Evolutionary conservation across 2,797 vertebrate species (phyloP).

Genomic region (Rhadinocentrus ornatus): DNA sequence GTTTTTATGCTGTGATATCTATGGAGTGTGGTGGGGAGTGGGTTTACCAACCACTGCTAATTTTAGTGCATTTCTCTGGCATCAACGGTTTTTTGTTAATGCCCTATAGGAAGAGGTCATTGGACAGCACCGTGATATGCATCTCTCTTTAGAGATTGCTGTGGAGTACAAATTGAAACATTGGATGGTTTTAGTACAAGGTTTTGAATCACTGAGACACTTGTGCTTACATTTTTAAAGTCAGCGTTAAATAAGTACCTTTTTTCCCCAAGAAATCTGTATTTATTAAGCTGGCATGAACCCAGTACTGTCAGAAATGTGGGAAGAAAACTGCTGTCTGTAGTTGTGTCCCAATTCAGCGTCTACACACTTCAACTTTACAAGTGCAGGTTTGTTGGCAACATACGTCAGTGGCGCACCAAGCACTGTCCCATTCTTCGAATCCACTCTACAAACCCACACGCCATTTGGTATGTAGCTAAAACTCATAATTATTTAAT

Average conservation of each 20-base stretch:
- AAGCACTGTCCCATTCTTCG: too few species aligned
- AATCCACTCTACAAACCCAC: too few species aligned
- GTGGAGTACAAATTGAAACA: slow-evolving; percentile 20
- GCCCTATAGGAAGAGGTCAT: slow-evolving; percentile 41
- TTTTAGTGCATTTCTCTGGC: slow-evolving; percentile 33
- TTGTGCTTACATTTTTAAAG: neutral
- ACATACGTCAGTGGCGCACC: too few species aligned
- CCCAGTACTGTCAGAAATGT: slow-evolving; percentile 2
- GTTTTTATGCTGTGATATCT: slow-evolving; percentile 54
- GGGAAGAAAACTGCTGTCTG: slow-evolving; percentile 1
- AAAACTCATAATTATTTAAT: too few species aligned
- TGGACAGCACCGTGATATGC: slow-evolving; percentile 13
- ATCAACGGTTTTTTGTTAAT: slow-evolving; percentile 47
- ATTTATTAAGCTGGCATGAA: neutral
- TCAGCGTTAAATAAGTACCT: slow-evolving; percentile 7
- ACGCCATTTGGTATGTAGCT: too few species aligned
- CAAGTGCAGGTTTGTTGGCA: too few species aligned
- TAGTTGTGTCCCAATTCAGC: too few species aligned
- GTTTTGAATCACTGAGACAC: slow-evolving; percentile 2
- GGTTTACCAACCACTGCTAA: slow-evolving; percentile 18
- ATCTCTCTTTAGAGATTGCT: slow-evolving; percentile 19
- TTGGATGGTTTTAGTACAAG: slow-evolving; percentile 18
- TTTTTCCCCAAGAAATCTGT: neutral
- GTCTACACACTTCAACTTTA: too few species aligned
- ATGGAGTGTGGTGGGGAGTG: neutral